phyloP scores from a whole-genome alignment of 92 coral and sea anemone genomes.

The Paragorgia papillata region DNA sequence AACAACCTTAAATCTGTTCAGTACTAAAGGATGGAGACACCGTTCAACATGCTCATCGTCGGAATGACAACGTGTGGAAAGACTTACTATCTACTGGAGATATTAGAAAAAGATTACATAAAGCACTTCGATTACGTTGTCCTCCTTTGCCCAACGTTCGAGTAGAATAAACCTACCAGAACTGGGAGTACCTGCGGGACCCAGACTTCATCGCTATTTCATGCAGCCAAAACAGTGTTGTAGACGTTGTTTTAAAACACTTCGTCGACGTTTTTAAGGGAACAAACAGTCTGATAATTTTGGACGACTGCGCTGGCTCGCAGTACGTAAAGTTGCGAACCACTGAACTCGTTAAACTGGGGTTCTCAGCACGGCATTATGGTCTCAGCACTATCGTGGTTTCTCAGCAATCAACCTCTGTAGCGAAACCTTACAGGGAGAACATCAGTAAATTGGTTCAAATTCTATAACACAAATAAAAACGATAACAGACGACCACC shows the following conservation, averaged over 20 bases:
- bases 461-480: constrained; percentile 36
- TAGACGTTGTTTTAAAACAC: not conserved
- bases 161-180: not conserved
- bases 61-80: constrained; percentile 21
- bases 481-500: constrained; percentile 31
- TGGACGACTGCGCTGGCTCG: not conserved
- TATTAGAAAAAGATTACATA: constrained; percentile 9
- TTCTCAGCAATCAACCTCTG: constrained; percentile 20
- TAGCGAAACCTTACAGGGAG: constrained; percentile 26
- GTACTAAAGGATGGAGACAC: constrained; percentile 13
- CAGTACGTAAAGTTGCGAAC: not conserved
- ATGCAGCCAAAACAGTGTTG: constrained; percentile 10
- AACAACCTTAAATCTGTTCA: not conserved
- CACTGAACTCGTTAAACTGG: constrained; percentile 1
- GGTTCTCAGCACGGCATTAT: constrained; percentile 27
- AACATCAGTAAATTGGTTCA: constrained; percentile 21
- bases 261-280: constrained; percentile 1
- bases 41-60: constrained; percentile 5
- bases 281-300: not conserved
- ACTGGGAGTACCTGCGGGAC: not conserved
- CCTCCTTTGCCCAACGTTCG: not conserved
- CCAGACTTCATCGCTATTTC: not conserved
- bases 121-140: constrained; percentile 1
- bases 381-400: constrained; percentile 16
- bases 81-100: constrained; percentile 22